A percentile compares a stretch with the other conserved stretches of the same genome.
Evolutionary conservation across 2,888 invertebrate genomes (phyloP).

Genomic region (Sphaerophoria rueppellii): DNA sequence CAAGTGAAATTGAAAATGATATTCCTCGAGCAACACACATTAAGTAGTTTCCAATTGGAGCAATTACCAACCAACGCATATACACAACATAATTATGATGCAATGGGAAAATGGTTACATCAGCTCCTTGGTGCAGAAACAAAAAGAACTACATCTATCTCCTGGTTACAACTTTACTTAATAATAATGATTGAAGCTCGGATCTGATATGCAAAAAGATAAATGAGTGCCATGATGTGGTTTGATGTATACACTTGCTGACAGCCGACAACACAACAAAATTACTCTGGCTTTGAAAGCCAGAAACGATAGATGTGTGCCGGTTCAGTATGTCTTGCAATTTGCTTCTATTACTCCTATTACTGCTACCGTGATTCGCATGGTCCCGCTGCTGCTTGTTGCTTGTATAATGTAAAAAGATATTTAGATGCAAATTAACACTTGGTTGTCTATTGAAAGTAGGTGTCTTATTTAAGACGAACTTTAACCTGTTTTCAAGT

Average conservation of each 20-base stretch:
- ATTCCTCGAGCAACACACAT: neutral
- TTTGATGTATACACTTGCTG: slow-evolving; percentile 37
- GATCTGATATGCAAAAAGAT: slow-evolving; percentile 13
- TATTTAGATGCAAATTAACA: slow-evolving; percentile 51
- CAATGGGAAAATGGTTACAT: slow-evolving; percentile 64
- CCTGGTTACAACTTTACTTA: slow-evolving; percentile 24
- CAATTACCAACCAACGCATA: slow-evolving; percentile 47
- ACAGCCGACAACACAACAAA: neutral
- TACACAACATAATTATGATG: slow-evolving; percentile 37
- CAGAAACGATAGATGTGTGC: slow-evolving; percentile 46
- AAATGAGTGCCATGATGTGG: slow-evolving; percentile 37
- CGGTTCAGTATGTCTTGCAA: slow-evolving; percentile 2
- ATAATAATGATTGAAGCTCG: slow-evolving; percentile 3
- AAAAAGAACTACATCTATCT: slow-evolving; percentile 44
- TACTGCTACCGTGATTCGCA: slow-evolving; percentile 15
- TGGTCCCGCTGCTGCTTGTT: neutral
- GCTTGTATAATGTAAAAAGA: neutral
- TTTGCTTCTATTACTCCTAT: neutral
- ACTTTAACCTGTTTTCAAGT: slow-evolving; percentile 61
- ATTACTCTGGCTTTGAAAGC: no score
- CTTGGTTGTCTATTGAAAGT: slow-evolving; percentile 31
- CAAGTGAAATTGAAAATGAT: slow-evolving; percentile 44
- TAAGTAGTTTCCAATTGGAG: slow-evolving; percentile 46
- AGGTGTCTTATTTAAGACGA: slow-evolving; percentile 52
- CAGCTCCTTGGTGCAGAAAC: slow-evolving; percentile 21